Conservation (phyloP, 2,797 vertebrate genomes). For the Staurois parvus region DNA sequence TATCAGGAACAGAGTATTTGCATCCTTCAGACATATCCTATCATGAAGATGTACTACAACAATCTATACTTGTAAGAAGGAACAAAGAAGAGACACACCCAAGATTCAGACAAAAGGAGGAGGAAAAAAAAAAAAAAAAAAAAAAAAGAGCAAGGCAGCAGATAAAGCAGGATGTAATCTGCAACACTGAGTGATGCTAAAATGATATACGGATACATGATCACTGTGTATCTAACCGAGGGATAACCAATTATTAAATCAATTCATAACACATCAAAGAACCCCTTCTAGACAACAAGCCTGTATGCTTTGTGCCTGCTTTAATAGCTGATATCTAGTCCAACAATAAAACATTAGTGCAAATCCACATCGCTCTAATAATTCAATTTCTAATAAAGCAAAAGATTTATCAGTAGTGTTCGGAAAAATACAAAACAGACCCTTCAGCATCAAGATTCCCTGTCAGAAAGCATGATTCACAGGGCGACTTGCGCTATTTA, state of each 20-base stretch:
- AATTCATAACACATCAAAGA: slow-evolving; percentile 18
- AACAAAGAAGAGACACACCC: slow-evolving; percentile 56
- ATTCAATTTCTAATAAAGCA: not conserved
- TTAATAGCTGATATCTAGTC: not conserved
- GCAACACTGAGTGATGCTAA: not conserved
- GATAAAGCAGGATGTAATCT: slow-evolving; percentile 2
- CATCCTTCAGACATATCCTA: not conserved
- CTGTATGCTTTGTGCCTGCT: not conserved
- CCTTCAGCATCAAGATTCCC: not conserved
- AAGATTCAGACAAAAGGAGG: slow-evolving; percentile 48
- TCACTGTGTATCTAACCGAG: slow-evolving; percentile 8
- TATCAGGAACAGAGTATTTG: slow-evolving; percentile 7
- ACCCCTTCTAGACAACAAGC: slow-evolving; percentile 1
- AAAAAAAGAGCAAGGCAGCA: slow-evolving; percentile 6
- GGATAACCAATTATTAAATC: slow-evolving; percentile 35
- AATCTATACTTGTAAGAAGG: not conserved
- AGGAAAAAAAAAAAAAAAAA: not conserved
- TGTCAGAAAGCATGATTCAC: not conserved
- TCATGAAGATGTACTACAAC: slow-evolving; percentile 2
- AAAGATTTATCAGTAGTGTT: not conserved
- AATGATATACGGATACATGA: slow-evolving; percentile 8
- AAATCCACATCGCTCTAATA: not conserved
- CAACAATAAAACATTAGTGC: slow-evolving; percentile 23
- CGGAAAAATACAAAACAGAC: not conserved
- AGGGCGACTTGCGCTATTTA: not conserved